phyloP scores from a whole-genome alignment of 2,113 vertebrate genomes.

The Falcunculus frontatus region DNA sequence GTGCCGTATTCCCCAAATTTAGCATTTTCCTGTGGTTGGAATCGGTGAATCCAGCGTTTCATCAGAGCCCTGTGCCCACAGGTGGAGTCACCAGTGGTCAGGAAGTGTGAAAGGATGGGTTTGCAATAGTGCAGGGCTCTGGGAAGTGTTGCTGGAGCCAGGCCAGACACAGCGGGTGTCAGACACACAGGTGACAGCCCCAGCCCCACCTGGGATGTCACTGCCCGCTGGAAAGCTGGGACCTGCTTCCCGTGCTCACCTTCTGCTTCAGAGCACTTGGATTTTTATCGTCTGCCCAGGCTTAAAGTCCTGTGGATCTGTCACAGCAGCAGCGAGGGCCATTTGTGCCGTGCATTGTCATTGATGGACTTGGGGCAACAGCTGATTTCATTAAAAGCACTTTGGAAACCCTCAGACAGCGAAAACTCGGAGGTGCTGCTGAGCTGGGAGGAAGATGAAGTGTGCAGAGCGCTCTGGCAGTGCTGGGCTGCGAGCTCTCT shows the following conservation, averaged over 20 bases:
- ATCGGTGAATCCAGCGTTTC: neutral
- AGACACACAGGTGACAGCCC: neutral
- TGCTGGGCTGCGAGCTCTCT: neutral
- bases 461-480: neutral
- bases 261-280: neutral
- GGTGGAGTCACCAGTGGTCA: neutral
- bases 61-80: fast-evolving
- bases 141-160: neutral
- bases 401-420: neutral
- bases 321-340: neutral
- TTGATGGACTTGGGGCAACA: neutral
- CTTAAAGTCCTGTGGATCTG: neutral
- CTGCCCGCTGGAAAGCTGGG: neutral
- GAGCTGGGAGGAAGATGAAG: neutral
- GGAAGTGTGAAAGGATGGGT: neutral
- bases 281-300: neutral
- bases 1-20: fast-evolving
- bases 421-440: neutral
- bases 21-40: fast-evolving
- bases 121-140: neutral
- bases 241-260: neutral
- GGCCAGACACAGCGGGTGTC: neutral
- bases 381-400: slow-evolving; percentile 10
- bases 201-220: neutral
- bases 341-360: neutral